These are phyloP conservation scores for Corythoichthys intestinalis DNA, from an alignment of 2,113 vertebrate species.

Conservation along the genomic window DNA sequence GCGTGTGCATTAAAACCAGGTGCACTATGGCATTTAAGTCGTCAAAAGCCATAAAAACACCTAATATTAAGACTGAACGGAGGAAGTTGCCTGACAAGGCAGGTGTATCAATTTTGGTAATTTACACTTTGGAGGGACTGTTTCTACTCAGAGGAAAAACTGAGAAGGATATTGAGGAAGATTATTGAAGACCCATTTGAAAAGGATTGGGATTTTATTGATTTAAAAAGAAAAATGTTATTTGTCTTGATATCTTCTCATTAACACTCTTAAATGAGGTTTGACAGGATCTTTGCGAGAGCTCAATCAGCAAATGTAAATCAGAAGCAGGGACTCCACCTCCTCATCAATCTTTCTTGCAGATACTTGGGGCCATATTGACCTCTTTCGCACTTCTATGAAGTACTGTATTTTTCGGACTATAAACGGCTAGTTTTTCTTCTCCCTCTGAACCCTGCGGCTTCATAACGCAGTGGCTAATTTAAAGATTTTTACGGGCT, in stretches of 20 bases:
- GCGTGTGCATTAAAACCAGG: constrained; percentile 10
- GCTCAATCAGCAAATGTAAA: constrained; percentile 68
- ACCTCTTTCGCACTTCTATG: constrained; percentile 45
- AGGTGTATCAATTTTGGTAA: constrained; percentile 32
- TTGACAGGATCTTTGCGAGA: constrained; percentile 42
- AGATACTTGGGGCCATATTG: constrained; percentile 28
- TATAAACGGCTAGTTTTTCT: no score
- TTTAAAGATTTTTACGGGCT: no score
- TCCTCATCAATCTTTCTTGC: constrained; percentile 59
- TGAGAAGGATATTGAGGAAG: background rate
- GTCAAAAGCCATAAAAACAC: constrained; percentile 35
- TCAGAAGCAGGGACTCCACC: constrained; percentile 47
- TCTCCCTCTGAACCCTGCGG: no score
- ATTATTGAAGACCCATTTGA: background rate
- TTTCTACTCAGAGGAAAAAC: constrained; percentile 4
- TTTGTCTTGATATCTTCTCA: constrained; percentile 45
- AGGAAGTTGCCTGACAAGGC: constrained; percentile 32
- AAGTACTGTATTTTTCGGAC: constrained; percentile 11
- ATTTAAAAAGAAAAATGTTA: constrained; percentile 5
- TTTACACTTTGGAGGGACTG: background rate
- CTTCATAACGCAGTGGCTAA: no score
- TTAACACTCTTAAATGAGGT: constrained; percentile 10
- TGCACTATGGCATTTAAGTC: constrained; percentile 24
- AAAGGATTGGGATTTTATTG: background rate
- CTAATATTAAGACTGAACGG: constrained; percentile 18